Conservation (phyloP, 2,797 vertebrate genomes). For the Urosaurus nigricauda region DNA sequence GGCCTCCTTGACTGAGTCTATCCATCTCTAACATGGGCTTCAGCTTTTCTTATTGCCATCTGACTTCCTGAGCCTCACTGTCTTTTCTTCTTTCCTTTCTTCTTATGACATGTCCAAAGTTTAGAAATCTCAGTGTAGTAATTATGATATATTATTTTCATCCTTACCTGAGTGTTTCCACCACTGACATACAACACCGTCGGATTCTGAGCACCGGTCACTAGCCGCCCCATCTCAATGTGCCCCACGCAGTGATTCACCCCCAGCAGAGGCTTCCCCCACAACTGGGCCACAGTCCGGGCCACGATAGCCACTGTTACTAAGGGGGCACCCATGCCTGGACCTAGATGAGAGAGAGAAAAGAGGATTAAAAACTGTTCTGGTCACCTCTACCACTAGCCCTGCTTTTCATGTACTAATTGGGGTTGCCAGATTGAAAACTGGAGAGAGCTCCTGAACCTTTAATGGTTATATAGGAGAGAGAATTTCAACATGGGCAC, state of each 20-base stretch:
- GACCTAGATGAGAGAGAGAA: slow-evolving; percentile 78
- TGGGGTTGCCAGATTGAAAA: too few relatives aligned
- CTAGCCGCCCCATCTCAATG: slow-evolving; percentile 94
- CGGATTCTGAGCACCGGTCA: slow-evolving; percentile 88
- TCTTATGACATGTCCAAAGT: too few relatives aligned
- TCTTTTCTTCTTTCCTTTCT: too few relatives aligned
- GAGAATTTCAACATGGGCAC: too few relatives aligned
- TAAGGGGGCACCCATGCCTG: slow-evolving; percentile 93
- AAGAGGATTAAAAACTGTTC: not conserved
- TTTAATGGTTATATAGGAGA: too few relatives aligned
- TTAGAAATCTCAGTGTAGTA: not conserved
- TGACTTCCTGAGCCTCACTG: too few relatives aligned
- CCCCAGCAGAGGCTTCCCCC: slow-evolving; percentile 89
- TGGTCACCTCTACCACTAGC: too few relatives aligned
- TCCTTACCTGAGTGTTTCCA: slow-evolving; percentile 92
- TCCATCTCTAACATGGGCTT: too few relatives aligned
- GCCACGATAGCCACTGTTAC: slow-evolving; percentile 89
- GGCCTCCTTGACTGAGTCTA: too few relatives aligned
- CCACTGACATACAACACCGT: slow-evolving; percentile 94
- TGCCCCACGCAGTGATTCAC: slow-evolving; percentile 96
- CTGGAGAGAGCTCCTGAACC: too few relatives aligned
- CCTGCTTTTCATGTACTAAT: too few relatives aligned
- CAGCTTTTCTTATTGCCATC: too few relatives aligned
- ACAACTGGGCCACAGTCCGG: slow-evolving; percentile 90
- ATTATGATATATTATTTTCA: not conserved